Evolutionary conservation across 1,140 invertebrate species (phyloP), one percentile per base, ranked within the genome.

Genomic region (Samia ricini): DNA sequence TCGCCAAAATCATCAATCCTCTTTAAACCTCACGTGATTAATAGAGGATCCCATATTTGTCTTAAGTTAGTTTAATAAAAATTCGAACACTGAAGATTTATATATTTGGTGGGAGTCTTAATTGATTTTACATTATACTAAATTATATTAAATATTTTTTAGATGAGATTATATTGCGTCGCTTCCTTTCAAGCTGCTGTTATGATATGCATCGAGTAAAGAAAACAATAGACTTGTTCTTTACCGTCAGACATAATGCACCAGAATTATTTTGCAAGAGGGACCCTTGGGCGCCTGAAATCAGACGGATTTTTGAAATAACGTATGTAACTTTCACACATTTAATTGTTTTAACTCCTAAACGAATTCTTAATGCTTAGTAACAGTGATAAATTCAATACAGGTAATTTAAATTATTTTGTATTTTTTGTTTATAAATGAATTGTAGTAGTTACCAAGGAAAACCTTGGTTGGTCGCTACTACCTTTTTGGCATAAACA

Each of bases 211-310:
- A 93, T 56, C 84, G 91, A 10, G 92, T 93, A 0, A 94, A 94
- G 79, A 77, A 81, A 7, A 91, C 93, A 57, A 93, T 95, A 61
- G 91, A 93, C 63, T 72, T 92, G 52, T 95, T 94, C 81, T 95
- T 93, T 71, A 93, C 90, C 12, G 81, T 95, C 58, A 89, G 94
- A 4, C 91, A 91, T 7, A 93, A 91, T 63, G 89, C 92, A 19
- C 92, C 94, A 0, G 93, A 95, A 74, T 88, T 95, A 56, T 95
- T 95, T 69, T 83, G 83, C 52, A 91, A 94, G 26, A 85, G 94
- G 49, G 93, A 95, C 82, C 92, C 93, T 4, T 79, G 89, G 56
- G 82, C 91, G 2, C 82, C 90, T 23, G 90, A 89, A 71, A 92
- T 93, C n/a, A 83, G 90, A 74, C 84, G 92, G 22, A 86, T 91